A percentile compares a stretch with the other conserved stretches of the same genome.
phyloP scores from a whole-genome alignment of 2,888 invertebrate species.

The Meta bourneti region DNA sequence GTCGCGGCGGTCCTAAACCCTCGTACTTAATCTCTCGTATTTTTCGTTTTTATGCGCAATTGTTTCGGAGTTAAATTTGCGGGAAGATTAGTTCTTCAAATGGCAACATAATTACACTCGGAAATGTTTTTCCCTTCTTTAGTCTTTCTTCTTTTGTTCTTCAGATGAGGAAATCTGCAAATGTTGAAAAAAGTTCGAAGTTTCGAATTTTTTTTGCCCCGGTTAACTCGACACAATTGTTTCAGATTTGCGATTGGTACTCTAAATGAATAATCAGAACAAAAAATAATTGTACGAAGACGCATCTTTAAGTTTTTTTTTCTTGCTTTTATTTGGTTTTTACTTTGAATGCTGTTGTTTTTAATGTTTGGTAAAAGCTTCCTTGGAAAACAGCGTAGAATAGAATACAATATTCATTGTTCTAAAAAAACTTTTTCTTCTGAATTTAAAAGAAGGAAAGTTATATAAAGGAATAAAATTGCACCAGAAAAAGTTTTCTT shows the following conservation, averaged over 20 bases:
- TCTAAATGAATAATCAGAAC: conserved; percentile 38
- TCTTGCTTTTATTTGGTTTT: background rate
- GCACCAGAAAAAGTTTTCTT: too few species aligned
- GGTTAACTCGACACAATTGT: conserved; percentile 35
- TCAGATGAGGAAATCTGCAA: background rate
- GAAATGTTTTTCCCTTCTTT: conserved; percentile 24
- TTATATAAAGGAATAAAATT: too few species aligned
- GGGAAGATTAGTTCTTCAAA: conserved; percentile 75
- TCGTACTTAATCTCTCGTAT: conserved; percentile 62
- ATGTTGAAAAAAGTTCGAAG: conserved; percentile 1
- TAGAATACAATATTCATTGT: background rate
- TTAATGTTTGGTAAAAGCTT: background rate
- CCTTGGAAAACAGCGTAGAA: background rate
- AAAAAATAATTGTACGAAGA: conserved; percentile 10
- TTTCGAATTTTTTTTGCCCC: conserved; percentile 7
- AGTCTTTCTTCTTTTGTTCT: conserved; percentile 18
- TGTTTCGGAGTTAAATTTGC: conserved; percentile 75
- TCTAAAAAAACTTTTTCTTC: background rate
- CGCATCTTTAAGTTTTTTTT: background rate
- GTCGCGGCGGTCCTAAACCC: conserved; percentile 65
- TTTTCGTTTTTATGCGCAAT: conserved; percentile 66
- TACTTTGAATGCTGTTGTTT: background rate
- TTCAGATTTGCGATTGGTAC: conserved; percentile 41
- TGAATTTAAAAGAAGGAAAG: too few species aligned
- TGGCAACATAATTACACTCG: conserved; percentile 72